Evolutionary conservation across 2,113 vertebrate genomes (phyloP), one percentile per base, ranked within the genome.

Genomic region (Phycodurus eques): DNA sequence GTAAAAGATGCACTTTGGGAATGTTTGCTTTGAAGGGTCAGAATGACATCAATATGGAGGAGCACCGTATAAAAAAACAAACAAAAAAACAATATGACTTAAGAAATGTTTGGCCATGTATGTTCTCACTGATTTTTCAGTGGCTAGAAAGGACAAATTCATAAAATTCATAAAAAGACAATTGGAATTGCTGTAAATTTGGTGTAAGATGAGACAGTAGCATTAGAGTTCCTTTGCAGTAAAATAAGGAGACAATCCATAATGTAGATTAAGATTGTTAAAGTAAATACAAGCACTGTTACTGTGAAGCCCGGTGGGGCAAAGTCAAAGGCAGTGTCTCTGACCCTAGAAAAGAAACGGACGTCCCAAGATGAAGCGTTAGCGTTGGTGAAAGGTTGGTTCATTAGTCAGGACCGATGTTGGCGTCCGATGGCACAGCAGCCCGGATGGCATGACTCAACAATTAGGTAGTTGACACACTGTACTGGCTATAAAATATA

Each of bases 371-470:
- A 85, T 81, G 80, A 83, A 77, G 62, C 67, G 71, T 85, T 88
- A 90, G 88, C 90, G 90, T 90, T 83, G 72, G 75, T 74, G 74
- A 79, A 78, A 88, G 83, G 84, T 85, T 83, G 82, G 72, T 82
- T 72, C 76, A 73, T 57, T 65, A 83, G 79, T 86, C 82, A 74
- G 68, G 78, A 71, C 61, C 88, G 79, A 81, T 81, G 75, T 85
- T 67, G 69, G 69, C 71, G 61, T 85, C 76, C 77, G 68, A 68
- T 63, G 22, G 80, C 74, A 73, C 67, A 75, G 35, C 31, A 61
- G 68, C 71, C 66, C 73, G 77, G 80, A 70, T 59, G 19, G 51
- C 70, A 44, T 59, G 57, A 42, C 71, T 8, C 19, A 49, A 74
- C 10, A 49, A 81, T 67, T 74, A 72, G 76, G 56, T 62, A 53